Evolutionary conservation across 30 jellyfish, hydroid and myxozoan species (phyloP), one percentile per base, ranked within the genome.

Genomic region (Calvadosia cruxmelitensis): DNA sequence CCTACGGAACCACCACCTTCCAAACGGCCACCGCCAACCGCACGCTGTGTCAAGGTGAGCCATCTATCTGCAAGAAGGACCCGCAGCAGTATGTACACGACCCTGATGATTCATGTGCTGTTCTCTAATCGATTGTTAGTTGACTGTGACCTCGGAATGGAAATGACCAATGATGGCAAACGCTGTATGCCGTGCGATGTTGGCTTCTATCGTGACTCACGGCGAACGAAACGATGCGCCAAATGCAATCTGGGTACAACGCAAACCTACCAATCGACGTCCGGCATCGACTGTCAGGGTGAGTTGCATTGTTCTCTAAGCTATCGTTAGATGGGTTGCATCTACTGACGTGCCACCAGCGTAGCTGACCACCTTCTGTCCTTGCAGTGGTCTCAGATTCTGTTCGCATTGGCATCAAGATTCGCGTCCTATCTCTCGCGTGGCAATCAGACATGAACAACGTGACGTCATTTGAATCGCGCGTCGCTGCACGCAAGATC

Each of bases 131-230:
- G 33, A 27, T 24, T 42, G 50, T 13, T 69, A 87, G 97, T 65
- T 64, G 52, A 16, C 12, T 87, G 97, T 62, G 81, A 81, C 13
- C 73, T 36, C 66, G 97, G 97, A 0, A 75, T 69, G 49, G 93
- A 80, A 64, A 73, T 67, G 2, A 25, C 81, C 31, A 30, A 50
- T 5, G 89, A 75, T 64, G 84, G 82, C 27, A 52, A 42, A 50
- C 29, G 32, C 28, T 87, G 97, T 70, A 73, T 70, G 90, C 83
- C 69, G 27, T 87, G 97, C 63, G 82, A 70, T 1, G 70, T 82
- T 34, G 95, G 95, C 27, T 29, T 75, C 20, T 87, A 80, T 73
- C 50, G 79, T 33, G 64, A 63, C 15, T 30, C 42, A 27, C 25
- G 34, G 3, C 25, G 50, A 2, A 7, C 82, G 31, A 67, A 76